These are phyloP conservation scores for Pogonognathellus flavescens DNA, from an alignment of 1,140 invertebrate genomes.

Conservation along the genomic window DNA sequence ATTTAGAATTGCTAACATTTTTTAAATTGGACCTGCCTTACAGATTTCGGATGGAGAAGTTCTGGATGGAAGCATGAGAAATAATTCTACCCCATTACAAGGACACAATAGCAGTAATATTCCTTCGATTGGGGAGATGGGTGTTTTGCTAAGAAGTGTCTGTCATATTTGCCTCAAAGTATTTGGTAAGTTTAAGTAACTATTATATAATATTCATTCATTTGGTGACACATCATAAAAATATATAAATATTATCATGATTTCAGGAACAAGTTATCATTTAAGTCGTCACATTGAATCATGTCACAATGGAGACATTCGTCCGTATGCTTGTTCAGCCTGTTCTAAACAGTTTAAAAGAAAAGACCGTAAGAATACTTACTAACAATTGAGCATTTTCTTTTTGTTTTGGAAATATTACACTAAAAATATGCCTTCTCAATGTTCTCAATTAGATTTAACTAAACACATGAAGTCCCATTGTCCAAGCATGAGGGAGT, in stretches of 20 bases:
- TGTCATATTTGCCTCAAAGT: constrained; percentile 67
- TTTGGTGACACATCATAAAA: too few relatives aligned
- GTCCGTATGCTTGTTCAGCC: constrained; percentile 62
- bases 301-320: constrained; percentile 63
- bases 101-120: constrained; percentile 23
- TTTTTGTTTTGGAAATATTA: too few relatives aligned
- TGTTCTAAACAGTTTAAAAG: constrained; percentile 66
- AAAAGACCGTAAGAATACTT: constrained; percentile 60
- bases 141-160: constrained; percentile 62
- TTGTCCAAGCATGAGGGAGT: constrained; percentile 59
- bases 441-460: constrained; percentile 12
- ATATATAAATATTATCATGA: too few relatives aligned
- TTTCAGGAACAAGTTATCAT: constrained; percentile 60
- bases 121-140: constrained; percentile 64
- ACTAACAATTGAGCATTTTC: too few relatives aligned
- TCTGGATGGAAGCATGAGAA: not conserved
- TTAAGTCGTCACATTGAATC: constrained; percentile 61
- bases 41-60: constrained; percentile 57
- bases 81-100: not conserved
- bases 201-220: too few relatives aligned
- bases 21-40: not conserved
- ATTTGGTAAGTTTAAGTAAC: constrained; percentile 40
- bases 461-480: constrained; percentile 66
- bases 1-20: not conserved
- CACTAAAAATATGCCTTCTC: too few relatives aligned